Percentiles rank a stretch among this genome's conserved stretches.
Evolutionary conservation across 2,888 invertebrate species (phyloP).

Genomic region (Crematogaster levior): DNA sequence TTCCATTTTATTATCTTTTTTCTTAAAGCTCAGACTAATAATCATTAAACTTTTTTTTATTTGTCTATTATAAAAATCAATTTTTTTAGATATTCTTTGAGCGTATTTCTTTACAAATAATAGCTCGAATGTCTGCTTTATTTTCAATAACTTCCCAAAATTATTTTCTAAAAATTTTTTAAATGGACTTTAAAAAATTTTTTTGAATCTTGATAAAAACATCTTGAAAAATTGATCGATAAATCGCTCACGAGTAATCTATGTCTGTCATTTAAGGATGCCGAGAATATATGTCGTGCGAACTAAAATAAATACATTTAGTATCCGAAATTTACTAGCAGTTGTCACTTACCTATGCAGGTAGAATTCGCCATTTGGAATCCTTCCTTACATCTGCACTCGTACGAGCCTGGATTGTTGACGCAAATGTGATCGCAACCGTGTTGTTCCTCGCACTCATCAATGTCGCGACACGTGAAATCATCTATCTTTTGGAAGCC

Average conservation of each 20-base stretch:
- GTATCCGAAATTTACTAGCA: neutral
- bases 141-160: neutral
- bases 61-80: neutral
- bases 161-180: neutral
- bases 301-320: conserved; percentile 2
- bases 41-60: neutral
- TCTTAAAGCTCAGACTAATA: neutral
- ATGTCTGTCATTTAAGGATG: neutral
- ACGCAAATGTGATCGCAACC: conserved; percentile 86
- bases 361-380: conserved; percentile 74
- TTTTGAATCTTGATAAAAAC: neutral
- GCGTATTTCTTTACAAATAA: neutral
- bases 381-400: conserved; percentile 82
- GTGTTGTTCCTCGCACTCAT: conserved; percentile 83
- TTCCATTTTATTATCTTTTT: neutral
- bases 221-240: too few species aligned
- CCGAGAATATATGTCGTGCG: neutral
- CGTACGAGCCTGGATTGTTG: conserved; percentile 85
- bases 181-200: neutral
- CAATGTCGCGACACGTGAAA: conserved; percentile 83
- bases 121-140: neutral
- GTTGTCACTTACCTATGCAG: conserved; percentile 75
- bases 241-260: neutral
- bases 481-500: conserved; percentile 83
- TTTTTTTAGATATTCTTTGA: neutral